phyloP scores from a whole-genome alignment of 2,888 invertebrate genomes.

The Amorpha juglandis region DNA sequence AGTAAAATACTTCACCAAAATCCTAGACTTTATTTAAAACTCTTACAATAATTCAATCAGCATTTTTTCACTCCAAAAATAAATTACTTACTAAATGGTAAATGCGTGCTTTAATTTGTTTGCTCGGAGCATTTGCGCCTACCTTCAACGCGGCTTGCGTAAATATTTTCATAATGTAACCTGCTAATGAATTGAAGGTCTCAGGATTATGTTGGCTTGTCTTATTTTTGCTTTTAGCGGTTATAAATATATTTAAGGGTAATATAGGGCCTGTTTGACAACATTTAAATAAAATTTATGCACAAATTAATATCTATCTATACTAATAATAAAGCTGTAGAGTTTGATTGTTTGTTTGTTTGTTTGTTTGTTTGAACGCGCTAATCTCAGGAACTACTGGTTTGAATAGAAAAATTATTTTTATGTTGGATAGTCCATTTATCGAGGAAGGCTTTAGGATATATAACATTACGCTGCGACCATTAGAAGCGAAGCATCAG shows the following conservation, averaged over 20 bases:
- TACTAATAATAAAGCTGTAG: no score
- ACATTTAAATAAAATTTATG: no score
- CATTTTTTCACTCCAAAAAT: conserved; percentile 8
- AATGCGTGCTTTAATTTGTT: conserved; percentile 21
- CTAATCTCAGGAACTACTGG: no score
- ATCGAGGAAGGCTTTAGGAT: no score
- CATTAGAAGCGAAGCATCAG: no score
- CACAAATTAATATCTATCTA: no score
- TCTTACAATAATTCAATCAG: conserved; percentile 1
- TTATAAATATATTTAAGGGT: not conserved
- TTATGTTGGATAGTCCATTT: no score
- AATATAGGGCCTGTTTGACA: no score
- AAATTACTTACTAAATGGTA: conserved; percentile 11
- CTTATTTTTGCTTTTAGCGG: not conserved
- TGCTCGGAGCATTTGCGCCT: conserved; percentile 11
- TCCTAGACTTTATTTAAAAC: not conserved
- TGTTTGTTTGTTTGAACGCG: no score
- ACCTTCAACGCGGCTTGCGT: conserved; percentile 5
- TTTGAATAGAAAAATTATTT: no score
- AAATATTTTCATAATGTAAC: conserved; percentile 24
- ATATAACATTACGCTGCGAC: no score
- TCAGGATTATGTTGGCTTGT: not conserved
- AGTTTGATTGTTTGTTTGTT: no score
- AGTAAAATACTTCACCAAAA: not conserved
- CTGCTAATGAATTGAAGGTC: conserved; percentile 18